These are phyloP conservation scores for Ectobius pallidus DNA, from an alignment of 2,888 invertebrate genomes.

Conservation along the genomic window DNA sequence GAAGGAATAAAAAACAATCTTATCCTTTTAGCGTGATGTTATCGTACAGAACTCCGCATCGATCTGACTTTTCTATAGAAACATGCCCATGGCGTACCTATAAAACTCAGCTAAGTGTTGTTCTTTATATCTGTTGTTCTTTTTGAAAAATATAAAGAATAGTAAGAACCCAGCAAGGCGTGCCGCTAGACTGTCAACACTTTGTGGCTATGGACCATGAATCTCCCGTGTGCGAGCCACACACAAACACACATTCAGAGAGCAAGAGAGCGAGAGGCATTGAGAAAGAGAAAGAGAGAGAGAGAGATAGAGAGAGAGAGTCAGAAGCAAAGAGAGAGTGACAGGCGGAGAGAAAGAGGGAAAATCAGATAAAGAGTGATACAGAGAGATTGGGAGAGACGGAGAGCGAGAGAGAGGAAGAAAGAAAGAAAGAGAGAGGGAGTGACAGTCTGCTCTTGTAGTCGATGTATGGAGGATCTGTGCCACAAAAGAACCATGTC, in stretches of 20 bases:
- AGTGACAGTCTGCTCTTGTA: slow-evolving; percentile 7
- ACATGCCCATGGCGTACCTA: background rate
- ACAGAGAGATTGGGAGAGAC: too few relatives aligned
- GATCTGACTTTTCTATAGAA: slow-evolving; percentile 7
- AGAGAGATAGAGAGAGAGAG: too few relatives aligned
- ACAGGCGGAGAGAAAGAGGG: background rate
- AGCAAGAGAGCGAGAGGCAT: slow-evolving; percentile 7
- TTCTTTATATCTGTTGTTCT: slow-evolving; percentile 26
- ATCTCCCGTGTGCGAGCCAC: slow-evolving; percentile 9
- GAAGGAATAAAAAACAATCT: background rate
- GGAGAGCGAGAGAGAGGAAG: too few relatives aligned
- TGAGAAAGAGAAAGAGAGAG: slow-evolving; percentile 6
- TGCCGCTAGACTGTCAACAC: slow-evolving; percentile 34
- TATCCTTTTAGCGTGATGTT: background rate
- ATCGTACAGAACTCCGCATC: slow-evolving; percentile 7
- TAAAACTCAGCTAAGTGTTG: slow-evolving; percentile 27
- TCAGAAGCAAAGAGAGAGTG: slow-evolving; percentile 1
- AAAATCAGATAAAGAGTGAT: background rate
- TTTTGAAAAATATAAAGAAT: background rate
- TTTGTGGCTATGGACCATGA: slow-evolving; percentile 28
- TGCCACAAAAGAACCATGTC: too few relatives aligned
- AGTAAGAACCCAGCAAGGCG: slow-evolving; percentile 25
- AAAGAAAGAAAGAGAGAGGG: too few relatives aligned
- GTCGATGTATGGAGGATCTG: slow-evolving; percentile 3
- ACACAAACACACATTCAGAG: slow-evolving; percentile 7